Evolutionary conservation across 2,888 invertebrate genomes (phyloP).

Genomic region (Rhagonycha fulva): DNA sequence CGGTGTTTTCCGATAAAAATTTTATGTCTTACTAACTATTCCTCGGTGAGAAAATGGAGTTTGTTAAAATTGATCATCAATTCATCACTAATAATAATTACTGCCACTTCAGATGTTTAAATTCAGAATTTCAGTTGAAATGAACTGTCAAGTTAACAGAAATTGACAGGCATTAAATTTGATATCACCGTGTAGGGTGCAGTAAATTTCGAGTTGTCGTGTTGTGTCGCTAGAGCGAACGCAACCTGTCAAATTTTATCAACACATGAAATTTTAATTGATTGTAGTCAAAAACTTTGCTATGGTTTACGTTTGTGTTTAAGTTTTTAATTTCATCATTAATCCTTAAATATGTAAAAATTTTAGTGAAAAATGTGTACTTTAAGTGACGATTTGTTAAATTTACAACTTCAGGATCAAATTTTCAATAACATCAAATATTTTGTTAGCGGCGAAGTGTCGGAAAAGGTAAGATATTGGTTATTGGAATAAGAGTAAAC

Average conservation of each 20-base stretch:
- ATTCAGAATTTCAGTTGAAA: too few species aligned
- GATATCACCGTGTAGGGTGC: neutral
- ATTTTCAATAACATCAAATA: conserved; percentile 85
- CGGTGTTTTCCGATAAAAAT: too few species aligned
- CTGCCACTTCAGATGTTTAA: too few species aligned
- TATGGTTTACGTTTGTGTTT: neutral
- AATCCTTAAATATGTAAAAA: neutral
- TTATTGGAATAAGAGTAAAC: neutral
- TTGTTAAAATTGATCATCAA: too few species aligned
- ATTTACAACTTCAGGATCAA: conserved; percentile 58
- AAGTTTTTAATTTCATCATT: neutral
- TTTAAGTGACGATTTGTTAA: conserved; percentile 54
- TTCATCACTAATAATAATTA: too few species aligned
- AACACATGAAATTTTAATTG: neutral
- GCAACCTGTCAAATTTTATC: neutral
- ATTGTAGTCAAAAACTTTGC: neutral
- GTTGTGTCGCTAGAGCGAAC: neutral
- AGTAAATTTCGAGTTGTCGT: neutral
- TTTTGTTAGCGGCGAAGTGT: conserved; percentile 79
- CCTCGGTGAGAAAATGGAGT: too few species aligned
- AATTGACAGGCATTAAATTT: neutral
- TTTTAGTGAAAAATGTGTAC: conserved; percentile 49
- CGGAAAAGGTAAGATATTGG: conserved; percentile 64
- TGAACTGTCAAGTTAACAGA: too few species aligned
- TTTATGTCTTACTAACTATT: too few species aligned